phyloP scores from a whole-genome alignment of 2,113 vertebrate genomes.

The Gobio gobio region DNA sequence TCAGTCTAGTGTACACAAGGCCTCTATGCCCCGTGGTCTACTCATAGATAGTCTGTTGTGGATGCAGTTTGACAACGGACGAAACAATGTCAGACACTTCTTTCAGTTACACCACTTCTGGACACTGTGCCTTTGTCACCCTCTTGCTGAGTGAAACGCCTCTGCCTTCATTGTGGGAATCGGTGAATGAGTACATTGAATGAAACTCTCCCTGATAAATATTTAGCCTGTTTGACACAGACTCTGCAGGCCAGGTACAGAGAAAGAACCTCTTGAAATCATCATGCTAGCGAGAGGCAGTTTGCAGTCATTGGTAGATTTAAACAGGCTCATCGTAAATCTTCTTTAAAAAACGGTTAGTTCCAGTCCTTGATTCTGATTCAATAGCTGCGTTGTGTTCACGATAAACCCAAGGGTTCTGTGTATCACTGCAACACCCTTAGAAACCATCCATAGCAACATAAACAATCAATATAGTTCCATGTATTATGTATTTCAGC shows the following conservation, averaged over 20 bases:
- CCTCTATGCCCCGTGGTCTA: neutral
- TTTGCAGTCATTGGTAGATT: neutral
- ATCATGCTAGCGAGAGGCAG: neutral
- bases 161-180: constrained; percentile 29
- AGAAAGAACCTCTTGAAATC: constrained; percentile 1
- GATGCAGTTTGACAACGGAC: constrained; percentile 33
- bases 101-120: constrained; percentile 16
- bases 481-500: too few relatives aligned
- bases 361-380: too few relatives aligned
- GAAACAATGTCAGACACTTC: constrained; percentile 6
- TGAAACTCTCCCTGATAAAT: constrained; percentile 42
- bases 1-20: neutral
- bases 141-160: constrained; percentile 27
- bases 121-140: constrained; percentile 48
- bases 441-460: too few relatives aligned
- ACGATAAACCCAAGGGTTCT: too few relatives aligned
- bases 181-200: constrained; percentile 49
- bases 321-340: neutral
- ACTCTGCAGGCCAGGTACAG: neutral
- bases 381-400: too few relatives aligned
- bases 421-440: too few relatives aligned
- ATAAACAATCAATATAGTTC: too few relatives aligned
- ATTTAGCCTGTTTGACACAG: constrained; percentile 35
- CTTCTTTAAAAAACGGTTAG: too few relatives aligned
- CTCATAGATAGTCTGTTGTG: constrained; percentile 23